A percentile compares a stretch with the other conserved stretches of the same genome.
Conservation (phyloP, 2,888 invertebrate species). For the Trypoxylon attenuatum region DNA sequence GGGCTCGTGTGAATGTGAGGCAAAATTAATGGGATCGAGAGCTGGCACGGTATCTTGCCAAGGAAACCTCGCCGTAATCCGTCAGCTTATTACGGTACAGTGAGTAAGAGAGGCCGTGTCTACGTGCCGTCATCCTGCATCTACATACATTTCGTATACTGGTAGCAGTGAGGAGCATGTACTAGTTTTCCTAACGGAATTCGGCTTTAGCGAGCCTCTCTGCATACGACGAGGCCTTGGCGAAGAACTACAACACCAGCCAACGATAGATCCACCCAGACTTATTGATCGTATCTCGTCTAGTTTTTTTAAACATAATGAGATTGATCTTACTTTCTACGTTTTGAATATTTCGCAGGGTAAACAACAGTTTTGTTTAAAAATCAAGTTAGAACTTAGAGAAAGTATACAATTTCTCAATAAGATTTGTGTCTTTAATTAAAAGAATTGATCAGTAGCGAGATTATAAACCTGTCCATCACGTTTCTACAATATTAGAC, state of each 20-base stretch:
- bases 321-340: conserved; percentile 18
- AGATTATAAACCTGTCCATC: no score
- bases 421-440: no score
- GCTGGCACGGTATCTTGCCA: conserved; percentile 47
- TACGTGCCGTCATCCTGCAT: no score
- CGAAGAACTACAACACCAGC: conserved; percentile 39
- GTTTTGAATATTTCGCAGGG: conserved; percentile 5
- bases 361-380: no score
- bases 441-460: no score
- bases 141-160: conserved; percentile 9
- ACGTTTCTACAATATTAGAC: no score
- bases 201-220: conserved; percentile 25
- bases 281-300: conserved; percentile 23
- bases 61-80: conserved; percentile 62
- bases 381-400: no score
- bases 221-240: background rate
- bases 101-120: conserved; percentile 42
- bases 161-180: conserved; percentile 30
- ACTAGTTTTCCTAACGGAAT: conserved; percentile 47
- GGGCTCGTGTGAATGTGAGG: conserved; percentile 59
- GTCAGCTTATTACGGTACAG: conserved; percentile 56
- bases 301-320: conserved; percentile 13
- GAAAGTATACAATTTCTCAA: no score
- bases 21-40: conserved; percentile 65
- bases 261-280: conserved; percentile 14